phyloP scores from a whole-genome alignment of 2,888 invertebrate species.

The Xestoiulus laeticollis region DNA sequence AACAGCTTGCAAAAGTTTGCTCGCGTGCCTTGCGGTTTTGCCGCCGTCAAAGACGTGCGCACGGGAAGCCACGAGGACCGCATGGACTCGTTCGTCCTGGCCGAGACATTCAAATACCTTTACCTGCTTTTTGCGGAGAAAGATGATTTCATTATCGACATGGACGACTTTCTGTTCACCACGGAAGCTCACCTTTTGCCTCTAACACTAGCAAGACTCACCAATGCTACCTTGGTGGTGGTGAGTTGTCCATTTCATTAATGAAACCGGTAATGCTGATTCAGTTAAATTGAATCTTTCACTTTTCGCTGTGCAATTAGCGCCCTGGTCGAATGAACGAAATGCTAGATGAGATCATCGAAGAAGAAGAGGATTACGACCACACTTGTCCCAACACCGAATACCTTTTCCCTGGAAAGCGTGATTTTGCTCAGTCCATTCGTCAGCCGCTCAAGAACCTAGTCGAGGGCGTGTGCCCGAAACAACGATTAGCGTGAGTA shows the following conservation, averaged over 20 bases:
- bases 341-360: constrained; percentile 56
- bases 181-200: constrained; percentile 97
- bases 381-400: constrained; percentile 87
- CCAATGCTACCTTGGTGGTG: constrained; percentile 63
- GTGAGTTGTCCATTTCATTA: constrained; percentile 55
- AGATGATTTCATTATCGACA: constrained; percentile 79
- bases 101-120: constrained; percentile 97
- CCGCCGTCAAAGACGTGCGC: constrained; percentile 94
- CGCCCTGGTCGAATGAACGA: constrained; percentile 51
- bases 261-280: background rate
- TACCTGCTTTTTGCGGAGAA: constrained; percentile 92
- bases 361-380: constrained; percentile 63
- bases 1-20: constrained; percentile 89
- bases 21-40: constrained; percentile 95
- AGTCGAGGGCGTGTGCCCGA: constrained; percentile 82
- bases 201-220: constrained; percentile 76
- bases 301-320: constrained; percentile 30
- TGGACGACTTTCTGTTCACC: constrained; percentile 88
- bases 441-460: constrained; percentile 84
- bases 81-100: constrained; percentile 98
- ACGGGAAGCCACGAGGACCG: constrained; percentile 88
- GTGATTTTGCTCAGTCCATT: constrained; percentile 73
- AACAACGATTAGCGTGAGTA: constrained; percentile 63
- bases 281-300: background rate
- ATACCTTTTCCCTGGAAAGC: constrained; percentile 74